phyloP scores from a whole-genome alignment of 2,797 vertebrate genomes.

The Peromyscus aztecus region DNA sequence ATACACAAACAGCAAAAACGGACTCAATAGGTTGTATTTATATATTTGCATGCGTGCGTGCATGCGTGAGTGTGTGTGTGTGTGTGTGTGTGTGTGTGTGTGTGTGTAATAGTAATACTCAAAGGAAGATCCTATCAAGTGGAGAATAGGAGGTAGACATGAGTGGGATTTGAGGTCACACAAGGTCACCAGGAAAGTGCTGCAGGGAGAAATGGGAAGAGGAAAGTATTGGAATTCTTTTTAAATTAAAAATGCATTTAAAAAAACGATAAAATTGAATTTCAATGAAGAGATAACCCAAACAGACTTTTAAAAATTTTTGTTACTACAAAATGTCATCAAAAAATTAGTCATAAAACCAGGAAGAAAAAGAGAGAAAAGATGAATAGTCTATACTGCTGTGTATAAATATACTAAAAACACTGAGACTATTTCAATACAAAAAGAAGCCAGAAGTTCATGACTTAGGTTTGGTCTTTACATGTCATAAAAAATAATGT shows the following conservation, averaged over 20 bases:
- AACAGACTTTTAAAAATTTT: slow-evolving; percentile 9
- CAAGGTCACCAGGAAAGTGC: background rate
- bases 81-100: background rate
- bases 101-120: background rate
- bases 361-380: background rate
- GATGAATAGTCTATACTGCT: background rate
- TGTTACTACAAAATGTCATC: slow-evolving; percentile 5
- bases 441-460: background rate
- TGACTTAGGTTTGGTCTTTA: background rate
- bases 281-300: background rate
- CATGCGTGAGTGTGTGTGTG: too few relatives aligned
- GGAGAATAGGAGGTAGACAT: background rate
- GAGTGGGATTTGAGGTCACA: background rate
- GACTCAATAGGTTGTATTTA: background rate
- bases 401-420: slow-evolving; percentile 24
- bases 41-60: too few relatives aligned
- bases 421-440: background rate
- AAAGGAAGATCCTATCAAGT: background rate
- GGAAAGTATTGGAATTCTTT: background rate
- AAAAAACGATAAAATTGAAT: background rate
- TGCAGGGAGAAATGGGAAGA: background rate
- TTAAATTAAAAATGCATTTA: background rate
- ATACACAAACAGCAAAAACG: background rate
- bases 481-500: background rate
- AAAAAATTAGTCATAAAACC: background rate